Evolutionary conservation across 2,113 vertebrate species (phyloP).

Genomic region (Varanus salvator): DNA sequence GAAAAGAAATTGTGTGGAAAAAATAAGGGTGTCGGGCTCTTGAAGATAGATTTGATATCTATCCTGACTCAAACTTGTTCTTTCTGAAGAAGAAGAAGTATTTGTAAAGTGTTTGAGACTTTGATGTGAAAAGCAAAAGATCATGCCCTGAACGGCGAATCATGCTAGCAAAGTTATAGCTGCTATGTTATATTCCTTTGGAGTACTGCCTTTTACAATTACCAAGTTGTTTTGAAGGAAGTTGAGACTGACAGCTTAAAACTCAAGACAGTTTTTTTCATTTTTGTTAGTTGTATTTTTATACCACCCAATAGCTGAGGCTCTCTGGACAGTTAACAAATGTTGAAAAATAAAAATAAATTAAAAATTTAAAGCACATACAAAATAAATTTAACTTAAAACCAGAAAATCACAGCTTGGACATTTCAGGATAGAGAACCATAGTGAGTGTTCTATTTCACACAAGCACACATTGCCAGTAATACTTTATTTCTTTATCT

Average conservation of each 20-base stretch:
- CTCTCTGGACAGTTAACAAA: too few relatives aligned
- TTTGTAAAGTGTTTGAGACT: background rate
- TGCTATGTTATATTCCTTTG: background rate
- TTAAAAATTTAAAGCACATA: too few relatives aligned
- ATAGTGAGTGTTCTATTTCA: too few relatives aligned
- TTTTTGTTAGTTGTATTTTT: too few relatives aligned
- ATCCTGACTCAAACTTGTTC: background rate
- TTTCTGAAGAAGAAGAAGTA: constrained; percentile 13
- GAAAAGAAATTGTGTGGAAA: constrained; percentile 12
- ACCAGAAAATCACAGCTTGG: too few relatives aligned
- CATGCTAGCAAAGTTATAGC: background rate
- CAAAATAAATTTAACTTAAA: too few relatives aligned
- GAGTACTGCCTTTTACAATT: background rate
- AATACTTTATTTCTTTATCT: too few relatives aligned
- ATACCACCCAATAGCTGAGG: too few relatives aligned
- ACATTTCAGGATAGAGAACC: too few relatives aligned
- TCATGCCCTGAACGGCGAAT: background rate
- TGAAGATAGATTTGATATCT: constrained; percentile 12
- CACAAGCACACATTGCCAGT: too few relatives aligned
- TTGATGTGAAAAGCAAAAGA: background rate
- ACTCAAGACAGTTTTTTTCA: background rate
- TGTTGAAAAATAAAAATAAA: too few relatives aligned
- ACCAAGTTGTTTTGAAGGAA: background rate
- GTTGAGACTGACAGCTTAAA: background rate
- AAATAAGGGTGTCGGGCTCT: background rate